Conservation (phyloP, 2,113 vertebrate genomes). For the Stomatorhinus ivindoensis region DNA sequence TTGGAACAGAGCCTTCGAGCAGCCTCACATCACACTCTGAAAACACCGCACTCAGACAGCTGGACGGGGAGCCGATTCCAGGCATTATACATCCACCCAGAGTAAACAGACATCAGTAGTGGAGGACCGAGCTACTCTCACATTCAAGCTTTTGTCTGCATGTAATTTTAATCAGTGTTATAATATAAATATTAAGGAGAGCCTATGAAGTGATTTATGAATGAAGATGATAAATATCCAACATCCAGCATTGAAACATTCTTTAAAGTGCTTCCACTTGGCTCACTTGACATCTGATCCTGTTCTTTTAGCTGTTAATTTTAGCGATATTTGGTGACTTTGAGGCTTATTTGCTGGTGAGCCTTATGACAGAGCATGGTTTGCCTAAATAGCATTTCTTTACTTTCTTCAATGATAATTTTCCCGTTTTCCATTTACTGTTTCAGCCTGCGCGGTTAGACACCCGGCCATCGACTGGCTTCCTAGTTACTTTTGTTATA, state of each 20-base stretch:
- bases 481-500: not conserved
- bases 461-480: not conserved
- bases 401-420: not conserved
- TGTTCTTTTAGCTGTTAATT: not conserved
- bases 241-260: not conserved
- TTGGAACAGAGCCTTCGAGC: not conserved
- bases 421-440: not conserved
- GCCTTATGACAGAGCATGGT: not conserved
- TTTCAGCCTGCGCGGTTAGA: not conserved
- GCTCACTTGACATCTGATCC: not conserved
- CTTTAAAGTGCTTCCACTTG: not conserved
- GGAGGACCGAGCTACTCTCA: not conserved
- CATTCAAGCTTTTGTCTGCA: not conserved
- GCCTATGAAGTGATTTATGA: not conserved
- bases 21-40: not conserved
- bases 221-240: not conserved
- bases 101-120: not conserved
- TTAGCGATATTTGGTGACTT: not conserved
- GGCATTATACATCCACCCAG: not conserved
- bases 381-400: not conserved
- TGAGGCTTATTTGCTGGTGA: not conserved
- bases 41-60: not conserved
- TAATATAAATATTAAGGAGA: not conserved
- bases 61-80: not conserved
- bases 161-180: not conserved